These are phyloP conservation scores for Serinus canaria DNA, from an alignment of 2,113 vertebrate genomes.

Conservation along the genomic window DNA sequence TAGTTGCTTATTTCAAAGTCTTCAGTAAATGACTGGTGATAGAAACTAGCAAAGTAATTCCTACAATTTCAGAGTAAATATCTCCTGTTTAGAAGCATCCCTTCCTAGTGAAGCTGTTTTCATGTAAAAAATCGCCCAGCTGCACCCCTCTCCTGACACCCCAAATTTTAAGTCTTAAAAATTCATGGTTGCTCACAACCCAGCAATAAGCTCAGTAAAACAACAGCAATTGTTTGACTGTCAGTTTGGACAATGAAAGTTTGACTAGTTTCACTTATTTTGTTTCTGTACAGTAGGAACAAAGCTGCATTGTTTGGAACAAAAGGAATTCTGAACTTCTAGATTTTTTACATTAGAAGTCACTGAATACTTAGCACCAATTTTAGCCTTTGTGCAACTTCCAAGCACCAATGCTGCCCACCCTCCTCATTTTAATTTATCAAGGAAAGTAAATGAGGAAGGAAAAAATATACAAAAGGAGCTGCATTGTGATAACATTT, in stretches of 20 bases:
- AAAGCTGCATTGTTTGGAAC: constrained; percentile 47
- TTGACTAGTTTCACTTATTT: constrained; percentile 52
- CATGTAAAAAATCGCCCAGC: background rate
- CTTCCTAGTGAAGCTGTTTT: background rate
- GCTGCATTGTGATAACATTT: background rate
- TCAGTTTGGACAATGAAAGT: constrained; percentile 26
- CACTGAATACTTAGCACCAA: background rate
- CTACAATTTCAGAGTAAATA: background rate
- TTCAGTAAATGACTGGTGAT: background rate
- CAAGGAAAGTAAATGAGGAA: background rate
- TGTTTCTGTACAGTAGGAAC: constrained; percentile 17
- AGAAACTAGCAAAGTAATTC: background rate
- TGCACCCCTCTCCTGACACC: background rate
- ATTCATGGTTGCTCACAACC: background rate
- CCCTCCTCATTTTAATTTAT: background rate
- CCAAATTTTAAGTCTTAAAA: background rate
- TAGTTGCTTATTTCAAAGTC: background rate
- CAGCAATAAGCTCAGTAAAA: background rate
- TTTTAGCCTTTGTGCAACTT: constrained; percentile 15
- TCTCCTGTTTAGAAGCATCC: background rate
- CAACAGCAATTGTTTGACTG: constrained; percentile 10
- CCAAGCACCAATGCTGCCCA: background rate
- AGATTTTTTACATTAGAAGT: constrained; percentile 42
- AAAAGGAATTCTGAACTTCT: constrained; percentile 46
- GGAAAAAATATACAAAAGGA: background rate